phyloP scores from a whole-genome alignment of 2,113 vertebrate species.

The Nesogale talazaci region DNA sequence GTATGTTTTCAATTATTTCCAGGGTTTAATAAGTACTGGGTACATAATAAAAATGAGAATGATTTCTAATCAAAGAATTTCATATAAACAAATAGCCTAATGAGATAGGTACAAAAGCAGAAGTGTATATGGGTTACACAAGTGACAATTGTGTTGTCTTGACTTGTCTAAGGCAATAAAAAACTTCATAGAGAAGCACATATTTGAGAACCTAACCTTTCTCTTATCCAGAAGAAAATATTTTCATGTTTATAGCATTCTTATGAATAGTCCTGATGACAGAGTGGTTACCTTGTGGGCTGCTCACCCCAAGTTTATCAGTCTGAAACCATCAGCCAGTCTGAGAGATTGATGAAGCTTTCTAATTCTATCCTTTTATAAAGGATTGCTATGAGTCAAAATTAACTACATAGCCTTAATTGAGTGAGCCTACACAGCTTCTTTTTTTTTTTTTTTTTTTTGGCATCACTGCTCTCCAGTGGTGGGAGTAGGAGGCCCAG shows the following conservation, averaged over 20 bases:
- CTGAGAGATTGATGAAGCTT: no score
- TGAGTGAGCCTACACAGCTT: not conserved
- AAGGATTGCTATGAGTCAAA: no score
- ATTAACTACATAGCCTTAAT: no score
- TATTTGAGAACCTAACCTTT: not conserved
- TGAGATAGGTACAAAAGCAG: slow-evolving; percentile 6
- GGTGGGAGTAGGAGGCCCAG: no score
- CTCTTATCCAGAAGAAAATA: slow-evolving; percentile 33
- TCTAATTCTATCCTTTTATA: no score
- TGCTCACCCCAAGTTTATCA: not conserved
- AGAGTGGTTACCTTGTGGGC: no score
- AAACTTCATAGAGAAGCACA: not conserved
- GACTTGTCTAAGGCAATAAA: not conserved
- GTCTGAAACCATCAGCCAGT: no score
- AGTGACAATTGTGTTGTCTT: not conserved
- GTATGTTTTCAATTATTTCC: not conserved
- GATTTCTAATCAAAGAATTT: slow-evolving; percentile 32
- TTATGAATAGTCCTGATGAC: not conserved
- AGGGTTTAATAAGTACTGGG: not conserved
- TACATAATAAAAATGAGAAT: slow-evolving; percentile 35
- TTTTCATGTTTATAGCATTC: not conserved
- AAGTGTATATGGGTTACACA: not conserved
- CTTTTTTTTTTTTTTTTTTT: no score
- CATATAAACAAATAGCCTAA: not conserved
- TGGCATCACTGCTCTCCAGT: no score